phyloP scores from a whole-genome alignment of 2,113 vertebrate species.

The Alligator sinensis region DNA sequence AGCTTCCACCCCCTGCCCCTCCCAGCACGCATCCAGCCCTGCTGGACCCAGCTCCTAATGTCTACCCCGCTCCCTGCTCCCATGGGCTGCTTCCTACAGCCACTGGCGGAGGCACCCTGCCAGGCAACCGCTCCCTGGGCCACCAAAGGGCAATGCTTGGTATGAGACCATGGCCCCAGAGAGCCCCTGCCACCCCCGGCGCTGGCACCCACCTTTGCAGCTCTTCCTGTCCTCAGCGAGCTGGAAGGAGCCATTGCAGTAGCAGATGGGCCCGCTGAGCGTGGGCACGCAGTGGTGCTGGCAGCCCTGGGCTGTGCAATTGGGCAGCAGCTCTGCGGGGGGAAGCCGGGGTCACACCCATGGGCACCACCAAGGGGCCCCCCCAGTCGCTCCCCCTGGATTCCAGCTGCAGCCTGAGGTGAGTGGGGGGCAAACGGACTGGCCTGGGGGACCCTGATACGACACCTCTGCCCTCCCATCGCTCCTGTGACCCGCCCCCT shows the following conservation, averaged over 20 bases:
- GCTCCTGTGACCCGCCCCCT: background rate
- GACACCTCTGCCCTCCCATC: background rate
- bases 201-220: constrained; percentile 87
- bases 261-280: constrained; percentile 86
- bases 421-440: background rate
- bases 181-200: rapidly evolving
- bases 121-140: rapidly evolving
- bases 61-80: rapidly evolving
- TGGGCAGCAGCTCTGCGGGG: constrained; percentile 79
- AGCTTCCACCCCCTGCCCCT: rapidly evolving
- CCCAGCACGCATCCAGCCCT: background rate
- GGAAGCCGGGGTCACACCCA: too few relatives aligned
- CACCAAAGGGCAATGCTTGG: rapidly evolving
- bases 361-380: too few relatives aligned
- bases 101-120: rapidly evolving
- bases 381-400: too few relatives aligned
- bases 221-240: constrained; percentile 87
- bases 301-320: constrained; percentile 85
- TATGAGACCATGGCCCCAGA: rapidly evolving
- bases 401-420: too few relatives aligned
- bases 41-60: background rate
- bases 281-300: constrained; percentile 89
- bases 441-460: background rate
- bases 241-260: constrained; percentile 90
- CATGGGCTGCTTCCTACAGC: rapidly evolving